Evolutionary conservation across 2,113 vertebrate species (phyloP).

Genomic region (Bos indicus): DNA sequence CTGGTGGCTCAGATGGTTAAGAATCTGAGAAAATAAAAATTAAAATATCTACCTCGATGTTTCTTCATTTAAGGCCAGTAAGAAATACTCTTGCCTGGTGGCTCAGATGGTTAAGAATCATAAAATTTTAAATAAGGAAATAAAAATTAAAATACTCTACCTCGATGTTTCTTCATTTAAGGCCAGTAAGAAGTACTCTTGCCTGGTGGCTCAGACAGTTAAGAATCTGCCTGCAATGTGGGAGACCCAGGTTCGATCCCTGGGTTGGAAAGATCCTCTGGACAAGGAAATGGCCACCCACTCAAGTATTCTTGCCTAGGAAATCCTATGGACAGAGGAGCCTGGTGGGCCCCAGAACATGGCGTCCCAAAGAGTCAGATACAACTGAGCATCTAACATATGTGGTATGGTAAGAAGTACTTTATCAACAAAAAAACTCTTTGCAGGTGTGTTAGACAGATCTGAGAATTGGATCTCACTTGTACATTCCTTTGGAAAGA

Average conservation of each 20-base stretch:
- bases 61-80: neutral
- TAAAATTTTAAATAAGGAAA: neutral
- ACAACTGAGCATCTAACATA: neutral
- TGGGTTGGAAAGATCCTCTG: neutral
- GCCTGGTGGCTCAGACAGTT: neutral
- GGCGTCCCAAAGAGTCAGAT: neutral
- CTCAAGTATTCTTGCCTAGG: neutral
- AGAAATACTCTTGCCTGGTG: neutral
- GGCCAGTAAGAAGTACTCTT: neutral
- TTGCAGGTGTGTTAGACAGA: neutral
- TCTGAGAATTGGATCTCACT: neutral
- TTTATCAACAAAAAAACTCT: neutral
- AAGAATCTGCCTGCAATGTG: neutral
- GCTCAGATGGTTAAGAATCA: neutral
- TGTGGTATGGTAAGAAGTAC: neutral
- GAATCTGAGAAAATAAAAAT: neutral
- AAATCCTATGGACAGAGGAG: neutral
- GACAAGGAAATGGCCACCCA: neutral
- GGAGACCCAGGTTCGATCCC: neutral
- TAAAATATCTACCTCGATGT: neutral
- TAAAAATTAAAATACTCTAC: neutral
- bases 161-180: neutral
- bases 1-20: neutral
- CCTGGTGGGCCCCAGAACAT: neutral
- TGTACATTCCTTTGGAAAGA: neutral